A percentile compares a stretch with the other conserved stretches of the same genome.
phyloP scores from a whole-genome alignment of 2,113 vertebrate genomes.

The Spea multiplicata region DNA sequence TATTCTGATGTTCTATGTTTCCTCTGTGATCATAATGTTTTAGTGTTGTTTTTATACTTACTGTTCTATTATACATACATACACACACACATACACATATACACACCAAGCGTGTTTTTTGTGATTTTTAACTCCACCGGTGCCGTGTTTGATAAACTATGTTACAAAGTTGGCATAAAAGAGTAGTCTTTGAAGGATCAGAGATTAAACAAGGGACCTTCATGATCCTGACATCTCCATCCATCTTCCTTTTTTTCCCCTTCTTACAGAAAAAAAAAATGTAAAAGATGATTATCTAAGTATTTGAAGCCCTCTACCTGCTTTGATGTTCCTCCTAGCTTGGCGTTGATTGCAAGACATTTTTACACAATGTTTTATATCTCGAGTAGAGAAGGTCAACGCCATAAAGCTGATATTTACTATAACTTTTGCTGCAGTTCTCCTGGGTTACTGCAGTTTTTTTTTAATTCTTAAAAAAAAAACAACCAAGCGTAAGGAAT shows the following conservation, averaged over 20 bases:
- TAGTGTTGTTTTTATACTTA: too few species aligned
- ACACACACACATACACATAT: too few species aligned
- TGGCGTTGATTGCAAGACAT: constrained; percentile 31
- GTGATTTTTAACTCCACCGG: too few species aligned
- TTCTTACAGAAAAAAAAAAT: background rate
- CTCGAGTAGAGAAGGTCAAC: constrained; percentile 37
- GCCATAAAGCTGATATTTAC: constrained; percentile 38
- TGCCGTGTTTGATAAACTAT: too few species aligned
- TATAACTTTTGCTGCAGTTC: constrained; percentile 20
- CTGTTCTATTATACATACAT: too few species aligned
- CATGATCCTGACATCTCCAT: too few species aligned
- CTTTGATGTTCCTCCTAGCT: constrained; percentile 42
- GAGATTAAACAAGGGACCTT: too few species aligned
- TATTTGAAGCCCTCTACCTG: background rate
- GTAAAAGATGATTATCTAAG: constrained; percentile 1
- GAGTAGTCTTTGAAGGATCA: too few species aligned
- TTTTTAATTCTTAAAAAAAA: background rate
- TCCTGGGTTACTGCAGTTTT: constrained; percentile 27
- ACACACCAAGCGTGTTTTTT: too few species aligned
- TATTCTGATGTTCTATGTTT: too few species aligned
- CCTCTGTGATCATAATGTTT: too few species aligned
- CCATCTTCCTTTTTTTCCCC: background rate
- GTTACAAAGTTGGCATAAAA: too few species aligned
- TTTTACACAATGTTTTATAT: constrained; percentile 35
- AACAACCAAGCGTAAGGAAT: constrained; percentile 21